These are phyloP conservation scores for Phylloscopus trochilus DNA, from an alignment of 2,113 vertebrate genomes.

Conservation along the genomic window DNA sequence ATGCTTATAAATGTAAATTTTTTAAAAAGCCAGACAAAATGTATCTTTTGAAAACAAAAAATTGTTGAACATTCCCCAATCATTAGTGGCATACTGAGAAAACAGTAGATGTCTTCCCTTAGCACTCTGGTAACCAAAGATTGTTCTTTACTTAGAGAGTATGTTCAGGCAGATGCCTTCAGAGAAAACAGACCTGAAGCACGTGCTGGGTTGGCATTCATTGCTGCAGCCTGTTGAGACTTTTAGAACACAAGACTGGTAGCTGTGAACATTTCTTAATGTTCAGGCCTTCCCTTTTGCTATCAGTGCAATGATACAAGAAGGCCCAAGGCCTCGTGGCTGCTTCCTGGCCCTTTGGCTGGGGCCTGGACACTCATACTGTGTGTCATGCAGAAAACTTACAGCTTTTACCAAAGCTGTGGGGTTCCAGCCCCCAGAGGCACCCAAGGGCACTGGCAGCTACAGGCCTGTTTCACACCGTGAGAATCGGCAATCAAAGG, in stretches of 20 bases:
- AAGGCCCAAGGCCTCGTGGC: background rate
- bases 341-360: background rate
- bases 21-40: background rate
- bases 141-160: background rate
- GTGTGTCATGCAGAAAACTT: background rate
- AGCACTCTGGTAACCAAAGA: background rate
- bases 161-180: background rate
- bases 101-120: background rate
- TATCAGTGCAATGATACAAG: background rate
- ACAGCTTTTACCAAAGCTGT: background rate
- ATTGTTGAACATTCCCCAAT: background rate
- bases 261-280: background rate
- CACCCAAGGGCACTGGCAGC: background rate
- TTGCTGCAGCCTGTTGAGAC: background rate
- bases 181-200: background rate
- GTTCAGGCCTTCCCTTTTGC: background rate
- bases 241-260: background rate
- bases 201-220: background rate
- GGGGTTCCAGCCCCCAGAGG: background rate
- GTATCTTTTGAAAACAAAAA: background rate
- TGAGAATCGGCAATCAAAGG: background rate
- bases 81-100: background rate
- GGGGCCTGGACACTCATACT: accelerated
- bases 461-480: background rate
- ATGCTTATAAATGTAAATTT: background rate